Evolutionary conservation across 2,113 vertebrate species (phyloP).

Genomic region (Turdus rufiventris): DNA sequence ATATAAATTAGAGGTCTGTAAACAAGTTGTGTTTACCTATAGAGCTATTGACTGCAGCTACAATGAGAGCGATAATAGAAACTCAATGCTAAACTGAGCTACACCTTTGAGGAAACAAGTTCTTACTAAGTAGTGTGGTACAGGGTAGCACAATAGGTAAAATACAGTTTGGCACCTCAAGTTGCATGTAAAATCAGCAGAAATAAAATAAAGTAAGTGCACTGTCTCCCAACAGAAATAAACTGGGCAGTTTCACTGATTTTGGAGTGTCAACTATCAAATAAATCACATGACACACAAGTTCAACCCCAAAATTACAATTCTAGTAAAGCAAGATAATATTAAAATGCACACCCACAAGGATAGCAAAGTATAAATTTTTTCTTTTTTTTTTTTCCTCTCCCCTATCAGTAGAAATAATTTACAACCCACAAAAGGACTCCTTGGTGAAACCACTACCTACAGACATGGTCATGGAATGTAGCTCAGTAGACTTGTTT

Average conservation of each 20-base stretch:
- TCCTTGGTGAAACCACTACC: slow-evolving; percentile 73
- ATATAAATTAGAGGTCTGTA: slow-evolving; percentile 80
- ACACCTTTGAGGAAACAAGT: slow-evolving; percentile 69
- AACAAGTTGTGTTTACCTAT: slow-evolving; percentile 72
- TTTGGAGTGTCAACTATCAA: slow-evolving; percentile 68
- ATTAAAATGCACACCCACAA: slow-evolving; percentile 75
- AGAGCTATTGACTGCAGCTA: slow-evolving; percentile 74
- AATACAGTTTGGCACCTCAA: slow-evolving; percentile 76
- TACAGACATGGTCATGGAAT: slow-evolving; percentile 79
- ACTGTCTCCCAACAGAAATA: slow-evolving; percentile 66
- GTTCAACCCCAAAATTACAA: slow-evolving; percentile 67
- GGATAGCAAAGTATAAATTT: slow-evolving; percentile 77
- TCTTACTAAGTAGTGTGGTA: slow-evolving; percentile 67
- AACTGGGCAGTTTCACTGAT: slow-evolving; percentile 54
- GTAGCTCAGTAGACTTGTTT: slow-evolving; percentile 78
- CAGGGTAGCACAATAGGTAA: slow-evolving; percentile 68
- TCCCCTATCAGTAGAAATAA: slow-evolving; percentile 80
- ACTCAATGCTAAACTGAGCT: slow-evolving; percentile 73
- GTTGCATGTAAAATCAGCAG: slow-evolving; percentile 68
- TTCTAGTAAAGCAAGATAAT: slow-evolving; percentile 73
- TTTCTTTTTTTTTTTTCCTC: neutral
- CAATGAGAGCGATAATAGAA: slow-evolving; percentile 71
- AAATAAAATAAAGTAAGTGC: slow-evolving; percentile 64
- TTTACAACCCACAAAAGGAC: slow-evolving; percentile 76
- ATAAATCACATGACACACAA: slow-evolving; percentile 68